A percentile compares a stretch with the other conserved stretches of the same genome.
Conservation (phyloP, 2,888 invertebrate species). For the Conomelus anceps region DNA sequence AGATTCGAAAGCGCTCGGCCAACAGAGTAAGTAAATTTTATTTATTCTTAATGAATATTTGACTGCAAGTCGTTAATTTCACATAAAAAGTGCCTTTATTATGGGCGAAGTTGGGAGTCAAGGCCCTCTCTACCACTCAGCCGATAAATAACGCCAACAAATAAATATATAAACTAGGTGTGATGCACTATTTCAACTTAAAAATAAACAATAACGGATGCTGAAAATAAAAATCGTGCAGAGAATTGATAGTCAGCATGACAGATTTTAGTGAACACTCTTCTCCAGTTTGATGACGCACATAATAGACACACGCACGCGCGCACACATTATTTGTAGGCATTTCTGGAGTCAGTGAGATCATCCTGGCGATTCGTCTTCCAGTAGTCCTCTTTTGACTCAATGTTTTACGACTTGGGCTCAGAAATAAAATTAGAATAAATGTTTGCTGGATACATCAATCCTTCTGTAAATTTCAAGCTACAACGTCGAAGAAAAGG, state of each 20-base stretch:
- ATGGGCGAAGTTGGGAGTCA: too few species aligned
- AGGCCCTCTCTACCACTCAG: too few species aligned
- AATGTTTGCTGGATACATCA: not conserved
- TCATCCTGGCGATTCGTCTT: not conserved
- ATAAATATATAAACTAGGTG: not conserved
- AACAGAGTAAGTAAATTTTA: too few species aligned
- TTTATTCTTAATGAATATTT: too few species aligned
- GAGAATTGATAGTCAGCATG: not conserved
- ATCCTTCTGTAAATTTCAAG: not conserved
- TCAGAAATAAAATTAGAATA: not conserved
- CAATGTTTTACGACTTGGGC: not conserved
- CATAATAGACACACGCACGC: not conserved
- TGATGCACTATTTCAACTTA: too few species aligned
- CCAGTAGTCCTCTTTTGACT: not conserved
- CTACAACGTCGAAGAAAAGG: not conserved
- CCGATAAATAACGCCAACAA: too few species aligned
- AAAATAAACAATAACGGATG: not conserved
- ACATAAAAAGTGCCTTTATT: too few species aligned
- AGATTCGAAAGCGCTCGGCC: too few species aligned
- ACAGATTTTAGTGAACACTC: not conserved
- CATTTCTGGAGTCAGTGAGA: not conserved
- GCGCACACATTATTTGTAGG: not conserved
- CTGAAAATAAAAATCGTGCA: not conserved
- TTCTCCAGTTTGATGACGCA: not conserved
- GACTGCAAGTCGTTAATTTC: too few species aligned